These are phyloP conservation scores for Cosmia pyralina DNA, from an alignment of 2,888 invertebrate species.

Conservation along the genomic window DNA sequence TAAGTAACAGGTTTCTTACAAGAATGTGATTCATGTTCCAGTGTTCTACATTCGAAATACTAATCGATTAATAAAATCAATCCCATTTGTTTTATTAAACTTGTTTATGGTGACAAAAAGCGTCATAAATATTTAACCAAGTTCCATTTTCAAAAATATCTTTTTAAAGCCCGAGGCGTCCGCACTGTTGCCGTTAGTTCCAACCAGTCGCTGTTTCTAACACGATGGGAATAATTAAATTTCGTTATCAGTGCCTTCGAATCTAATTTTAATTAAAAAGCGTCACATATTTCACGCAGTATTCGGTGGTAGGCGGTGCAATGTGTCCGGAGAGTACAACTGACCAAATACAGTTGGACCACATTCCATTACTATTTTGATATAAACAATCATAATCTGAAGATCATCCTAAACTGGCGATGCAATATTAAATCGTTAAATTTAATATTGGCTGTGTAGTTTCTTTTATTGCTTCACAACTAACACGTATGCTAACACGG, in stretches of 20 bases:
- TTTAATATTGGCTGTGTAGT: slow-evolving; percentile 88
- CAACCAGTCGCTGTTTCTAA: slow-evolving; percentile 78
- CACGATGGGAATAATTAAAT: slow-evolving; percentile 84
- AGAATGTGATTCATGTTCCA: slow-evolving; percentile 44
- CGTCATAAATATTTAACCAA: slow-evolving; percentile 61
- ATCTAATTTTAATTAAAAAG: slow-evolving; percentile 90
- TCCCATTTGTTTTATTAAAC: slow-evolving; percentile 49
- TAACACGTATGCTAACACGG: slow-evolving; percentile 84
- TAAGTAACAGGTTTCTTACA: slow-evolving; percentile 12
- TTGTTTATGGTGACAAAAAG: slow-evolving; percentile 58
- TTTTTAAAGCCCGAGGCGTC: slow-evolving; percentile 57
- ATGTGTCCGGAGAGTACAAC: slow-evolving; percentile 75
- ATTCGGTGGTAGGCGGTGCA: slow-evolving; percentile 88
- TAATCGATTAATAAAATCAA: slow-evolving; percentile 48
- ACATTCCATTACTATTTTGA: slow-evolving; percentile 66
- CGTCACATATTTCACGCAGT: slow-evolving; percentile 89
- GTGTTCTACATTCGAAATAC: slow-evolving; percentile 51
- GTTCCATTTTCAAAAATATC: slow-evolving; percentile 63
- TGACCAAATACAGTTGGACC: slow-evolving; percentile 77
- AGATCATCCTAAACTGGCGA: slow-evolving; percentile 78
- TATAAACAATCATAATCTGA: slow-evolving; percentile 65
- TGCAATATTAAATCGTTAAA: slow-evolving; percentile 89
- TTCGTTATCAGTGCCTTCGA: slow-evolving; percentile 84
- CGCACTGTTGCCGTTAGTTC: slow-evolving; percentile 73
- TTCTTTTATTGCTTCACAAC: slow-evolving; percentile 88